Evolutionary conservation across 2,113 vertebrate species (phyloP).

Genomic region (Trogon melanurus): DNA sequence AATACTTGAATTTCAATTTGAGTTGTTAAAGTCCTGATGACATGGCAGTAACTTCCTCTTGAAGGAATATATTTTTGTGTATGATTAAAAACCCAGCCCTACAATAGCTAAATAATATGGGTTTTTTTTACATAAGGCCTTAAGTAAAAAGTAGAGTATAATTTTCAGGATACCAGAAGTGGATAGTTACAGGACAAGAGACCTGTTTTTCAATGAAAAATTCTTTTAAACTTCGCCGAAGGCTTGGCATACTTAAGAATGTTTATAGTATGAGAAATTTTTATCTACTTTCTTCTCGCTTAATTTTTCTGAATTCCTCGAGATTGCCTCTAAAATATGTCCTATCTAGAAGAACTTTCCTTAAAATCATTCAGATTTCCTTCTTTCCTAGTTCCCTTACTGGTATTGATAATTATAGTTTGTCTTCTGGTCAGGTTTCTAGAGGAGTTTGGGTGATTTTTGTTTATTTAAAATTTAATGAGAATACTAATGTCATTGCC

Average conservation of each 20-base stretch:
- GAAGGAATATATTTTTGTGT: neutral
- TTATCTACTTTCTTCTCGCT: neutral
- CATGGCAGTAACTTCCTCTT: neutral
- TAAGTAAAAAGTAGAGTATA: neutral
- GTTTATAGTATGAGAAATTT: neutral
- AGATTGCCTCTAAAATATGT: neutral
- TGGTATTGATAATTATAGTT: neutral
- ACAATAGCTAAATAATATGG: neutral
- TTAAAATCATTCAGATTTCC: neutral
- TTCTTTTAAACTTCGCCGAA: neutral
- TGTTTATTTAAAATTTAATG: slow-evolving; percentile 60
- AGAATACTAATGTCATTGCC: neutral
- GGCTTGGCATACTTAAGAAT: neutral
- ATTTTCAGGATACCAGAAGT: neutral
- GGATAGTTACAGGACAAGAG: neutral
- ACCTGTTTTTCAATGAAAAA: neutral
- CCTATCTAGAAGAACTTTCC: neutral
- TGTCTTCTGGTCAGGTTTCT: neutral
- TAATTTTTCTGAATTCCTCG: neutral
- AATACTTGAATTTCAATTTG: neutral
- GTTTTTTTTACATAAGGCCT: neutral
- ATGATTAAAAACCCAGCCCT: neutral
- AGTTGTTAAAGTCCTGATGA: neutral
- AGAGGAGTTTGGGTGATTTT: neutral
- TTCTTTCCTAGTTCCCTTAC: neutral